Evolutionary conservation across 2,797 vertebrate species (phyloP), one percentile per base, ranked within the genome.

Genomic region (Neosalanx taihuensis): DNA sequence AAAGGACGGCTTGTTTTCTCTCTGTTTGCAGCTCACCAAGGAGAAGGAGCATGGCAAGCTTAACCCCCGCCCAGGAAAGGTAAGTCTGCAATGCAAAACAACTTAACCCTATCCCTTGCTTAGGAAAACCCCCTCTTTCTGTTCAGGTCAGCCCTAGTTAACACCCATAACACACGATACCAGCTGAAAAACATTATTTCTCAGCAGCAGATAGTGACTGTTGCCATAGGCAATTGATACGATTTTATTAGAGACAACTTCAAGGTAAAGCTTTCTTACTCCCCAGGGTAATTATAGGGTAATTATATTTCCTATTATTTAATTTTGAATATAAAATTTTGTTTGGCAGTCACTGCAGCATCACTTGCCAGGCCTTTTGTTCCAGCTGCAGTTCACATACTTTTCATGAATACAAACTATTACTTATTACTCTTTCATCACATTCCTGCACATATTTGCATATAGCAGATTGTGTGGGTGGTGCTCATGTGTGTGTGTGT

Each of bases 21-120:
- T 72, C 61, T 80, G 46, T 80, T 64, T 69, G 0, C 70, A 93
- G 94, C 92, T 92, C 76, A 93, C 93, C 5, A 93, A 94, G 73
- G 81, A 89, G 80, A 98, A 92, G 76, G 89, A 90, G 26, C 91
- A 92, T 5, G 91, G 94, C 69, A 97, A 97, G 74, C 90, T 94
- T 77, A 98, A 98, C 73, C 91, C 87, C 18, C 93, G 96, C 12
- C 96, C 97, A 0, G 96, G 97, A 83, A 99, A 98, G 96, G 97
- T 99, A 93, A 90, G 82, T 82, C 35, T 33, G 20, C n/a, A 56
- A 23, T 7, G 18, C 51, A 56, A 56, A 56, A n/a, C 51, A 56
- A 56, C 18, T 7, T 6, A 4, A 56, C 51, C 15, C 51, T 56
- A 56, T 56, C 51, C 51, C 15, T 56, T n/a, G 15, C 18, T n/a